Evolutionary conservation across 2,797 vertebrate genomes (phyloP), one percentile per base, ranked within the genome.

Genomic region (Dryobates pubescens): DNA sequence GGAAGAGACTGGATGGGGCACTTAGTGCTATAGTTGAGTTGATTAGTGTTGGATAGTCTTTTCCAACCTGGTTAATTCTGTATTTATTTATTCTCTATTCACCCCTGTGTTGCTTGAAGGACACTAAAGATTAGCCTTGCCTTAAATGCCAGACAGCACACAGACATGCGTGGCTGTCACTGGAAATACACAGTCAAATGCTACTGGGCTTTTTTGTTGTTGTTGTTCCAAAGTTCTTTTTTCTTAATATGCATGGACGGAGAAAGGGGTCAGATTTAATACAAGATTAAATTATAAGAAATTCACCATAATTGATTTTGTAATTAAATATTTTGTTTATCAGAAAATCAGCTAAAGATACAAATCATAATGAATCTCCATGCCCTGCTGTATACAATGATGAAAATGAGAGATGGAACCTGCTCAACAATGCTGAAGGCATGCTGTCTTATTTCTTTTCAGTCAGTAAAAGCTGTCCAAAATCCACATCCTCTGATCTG

Each of bases 401-500:
- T 54, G 80, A 75, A 95, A 96, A 96, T 68, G 75, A 80, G 93
- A 94, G 75, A 84, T 30, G 34, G 92, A 94, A 75, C 72, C 65
- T 73, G 71, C 38, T 94, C 65, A 73, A 36, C 26, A 89, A 87
- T 88, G 90, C 82, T 84, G 82, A 85, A 93, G 71, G 45, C 82
- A 83, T 38, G 26, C 5, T 49, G n/a, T 65, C 63, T 83, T 88
- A 27, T 45, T 69, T 79, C 93, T 93, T 96, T 94, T 95, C 88
- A 78, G 94, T 91, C 43, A 67, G 36, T 72, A 86, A 94, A 91
- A 97, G 79, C 96, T 95, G 85, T 97, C 96, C 97, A 97, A 97
- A 98, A 98, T 97, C 96, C 95, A 89, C 91, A 95, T 94, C 88
- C 90, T 92, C 94, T 77, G 93, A 97, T 93, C 70, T 93, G 81